Base-by-base conservation (phyloP, 2,797 vertebrate genomes). In the Tympanoctomys barrerae region DNA sequence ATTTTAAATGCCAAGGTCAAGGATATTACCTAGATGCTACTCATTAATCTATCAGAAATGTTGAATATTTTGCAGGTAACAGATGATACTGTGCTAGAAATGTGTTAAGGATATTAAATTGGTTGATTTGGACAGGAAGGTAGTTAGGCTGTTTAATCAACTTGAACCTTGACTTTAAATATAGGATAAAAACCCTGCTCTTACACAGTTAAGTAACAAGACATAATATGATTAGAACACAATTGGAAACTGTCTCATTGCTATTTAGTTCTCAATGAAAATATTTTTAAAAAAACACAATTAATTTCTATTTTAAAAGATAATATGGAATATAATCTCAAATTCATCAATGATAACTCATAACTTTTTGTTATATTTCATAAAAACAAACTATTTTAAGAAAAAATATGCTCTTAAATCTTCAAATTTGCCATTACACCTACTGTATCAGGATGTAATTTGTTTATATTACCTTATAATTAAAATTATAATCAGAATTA, bases 311-410 rank as follows among this genome's bases (percentile, higher is more conserved):
- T 70, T n/a, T 71, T 59, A 31, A 3, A 21, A 84, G 82, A 78
- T 39, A 4, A 2, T 88, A 26, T 28, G 12, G 9, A n/a, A 91
- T 88, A 84, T 1, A n/a, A 5, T 85, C 88, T 87, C 24, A 85
- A 80, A 31, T 61, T n/a, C 42, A 64, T 42, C 24, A 61, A 54
- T 5, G 39, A 42, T 46, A 62, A 54, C 4, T 62, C 14, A 21
- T 77, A 83, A 3, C 21, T 80, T 95, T 70, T 61, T 84, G 22
- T 89, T 71, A 89, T 33, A 64, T 49, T 81, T 84, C 82, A 81
- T 78, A 81, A 90, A 64, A 84, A 86, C 79, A 83, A 94, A 93
- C 54, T 77, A 83, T 52, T 16, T 14, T 7, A 16, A 54, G 36
- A n/a, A 75, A n/a, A 36, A 11, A 49, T 5, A 31, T 49, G n/a